Conservation (phyloP, 2,888 invertebrate genomes). For the Odontomyia ornata region DNA sequence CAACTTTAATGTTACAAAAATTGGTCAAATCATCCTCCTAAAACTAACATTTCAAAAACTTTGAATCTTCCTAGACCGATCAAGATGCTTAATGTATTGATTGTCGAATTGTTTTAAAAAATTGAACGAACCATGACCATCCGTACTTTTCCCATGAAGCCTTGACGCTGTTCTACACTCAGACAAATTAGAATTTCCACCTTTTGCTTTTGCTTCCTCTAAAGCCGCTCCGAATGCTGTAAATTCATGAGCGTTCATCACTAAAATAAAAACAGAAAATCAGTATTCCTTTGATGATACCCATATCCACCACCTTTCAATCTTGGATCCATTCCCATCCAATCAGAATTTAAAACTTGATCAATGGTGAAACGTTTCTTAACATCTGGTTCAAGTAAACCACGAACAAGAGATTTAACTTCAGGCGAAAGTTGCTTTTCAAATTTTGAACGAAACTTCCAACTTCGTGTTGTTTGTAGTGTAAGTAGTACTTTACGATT, state of each 20-base stretch:
- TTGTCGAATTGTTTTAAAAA: constrained; percentile 9
- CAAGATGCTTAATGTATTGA: constrained; percentile 1
- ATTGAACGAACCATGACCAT: too few species aligned
- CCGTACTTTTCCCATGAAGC: too few species aligned
- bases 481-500: constrained; percentile 63
- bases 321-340: constrained; percentile 73
- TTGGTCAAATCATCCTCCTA: too few species aligned
- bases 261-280: not conserved
- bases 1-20: too few species aligned
- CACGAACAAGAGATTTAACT: constrained; percentile 72
- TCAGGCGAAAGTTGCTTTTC: constrained; percentile 68
- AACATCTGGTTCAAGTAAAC: constrained; percentile 76
- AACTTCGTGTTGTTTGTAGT: constrained; percentile 70
- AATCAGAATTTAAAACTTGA: constrained; percentile 68
- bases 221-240: constrained; percentile 28
- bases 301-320: constrained; percentile 62
- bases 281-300: not conserved
- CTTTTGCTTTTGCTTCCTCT: constrained; percentile 30
- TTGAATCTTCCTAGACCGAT: not conserved
- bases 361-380: constrained; percentile 69
- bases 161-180: too few species aligned
- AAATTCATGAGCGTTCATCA: constrained; percentile 37
- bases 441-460: constrained; percentile 75
- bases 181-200: not conserved
- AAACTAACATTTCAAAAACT: too few species aligned